Evolutionary conservation across 2,888 invertebrate genomes (phyloP), one percentile per base, ranked within the genome.

Genomic region (Noctuana brunneofusca): DNA sequence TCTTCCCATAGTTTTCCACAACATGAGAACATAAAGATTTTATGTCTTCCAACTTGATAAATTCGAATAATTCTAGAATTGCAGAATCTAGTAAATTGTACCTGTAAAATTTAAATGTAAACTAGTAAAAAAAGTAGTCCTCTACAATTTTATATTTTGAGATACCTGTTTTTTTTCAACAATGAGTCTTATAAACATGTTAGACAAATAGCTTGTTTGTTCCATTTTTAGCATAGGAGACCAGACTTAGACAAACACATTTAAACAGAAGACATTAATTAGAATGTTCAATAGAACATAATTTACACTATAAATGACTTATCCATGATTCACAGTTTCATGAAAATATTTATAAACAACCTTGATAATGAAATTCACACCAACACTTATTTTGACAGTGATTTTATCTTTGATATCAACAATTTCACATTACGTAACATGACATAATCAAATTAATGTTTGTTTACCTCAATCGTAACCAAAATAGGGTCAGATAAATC

Each of bases 71-170:
- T 92, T 99, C 99, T 84, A 99, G 94, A 84, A 99, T 97, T 70
- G 99, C 99, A 27, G 99, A 99, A 90, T 99, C 99, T 74, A 99
- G 93, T 74, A 99, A 94, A 92, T 99, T 99, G 92, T 99, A 99
- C 79, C 92, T 92, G 83, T 24, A 88, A 48, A 3, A 18, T 43
- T 43, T 18, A 18, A 18, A 43, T 18, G 9, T 18, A 43, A 18
- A 43, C n/a, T n/a, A n/a, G n/a, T n/a, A n/a, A n/a, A n/a, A n/a
- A n/a, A n/a, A n/a, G n/a, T n/a, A n/a, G n/a, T n/a, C n/a, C n/a
- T n/a, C n/a, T n/a, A n/a, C n/a, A n/a, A n/a, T n/a, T n/a, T n/a
- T n/a, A n/a, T n/a, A n/a, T n/a, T n/a, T n/a, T n/a, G n/a, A n/a
- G n/a, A n/a, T n/a, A n/a, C n/a, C n/a, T n/a, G n/a, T n/a, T n/a